phyloP scores from a whole-genome alignment of 2,797 vertebrate species.

The Gadopsis bispinosus region DNA sequence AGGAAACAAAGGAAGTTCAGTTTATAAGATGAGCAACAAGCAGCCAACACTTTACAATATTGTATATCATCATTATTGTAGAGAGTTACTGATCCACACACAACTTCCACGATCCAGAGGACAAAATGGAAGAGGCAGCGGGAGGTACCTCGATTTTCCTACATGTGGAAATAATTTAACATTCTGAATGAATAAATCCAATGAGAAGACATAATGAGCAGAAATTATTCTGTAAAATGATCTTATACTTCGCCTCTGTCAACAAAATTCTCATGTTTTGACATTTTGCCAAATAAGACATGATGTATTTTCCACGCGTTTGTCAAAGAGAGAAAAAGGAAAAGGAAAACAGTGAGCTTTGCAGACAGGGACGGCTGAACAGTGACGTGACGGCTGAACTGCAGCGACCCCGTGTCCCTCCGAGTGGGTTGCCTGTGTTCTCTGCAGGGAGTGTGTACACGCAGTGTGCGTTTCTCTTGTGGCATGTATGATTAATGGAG shows the following conservation, averaged over 20 bases:
- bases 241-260: not conserved
- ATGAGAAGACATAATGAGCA: not conserved
- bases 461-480: not conserved
- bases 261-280: not conserved
- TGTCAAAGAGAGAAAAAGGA: not conserved
- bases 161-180: too few species aligned
- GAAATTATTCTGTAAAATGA: not conserved
- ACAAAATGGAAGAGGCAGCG: not conserved
- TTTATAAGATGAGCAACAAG: constrained; percentile 5
- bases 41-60: not conserved
- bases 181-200: not conserved
- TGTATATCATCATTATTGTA: too few species aligned
- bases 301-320: not conserved
- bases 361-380: constrained; percentile 12
- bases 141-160: not conserved
- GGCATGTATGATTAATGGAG: constrained; percentile 31
- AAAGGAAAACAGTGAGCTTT: not conserved
- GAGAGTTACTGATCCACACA: too few species aligned
- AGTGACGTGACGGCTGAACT: constrained; percentile 42
- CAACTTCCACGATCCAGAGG: not conserved
- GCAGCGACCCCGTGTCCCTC: constrained; percentile 12
- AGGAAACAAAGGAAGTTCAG: not conserved
- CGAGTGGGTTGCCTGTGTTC: constrained; percentile 3
- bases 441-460: not conserved
- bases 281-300: not conserved